Base-by-base conservation (phyloP, 2,888 invertebrate species). In the Athalia rosae region DNA sequence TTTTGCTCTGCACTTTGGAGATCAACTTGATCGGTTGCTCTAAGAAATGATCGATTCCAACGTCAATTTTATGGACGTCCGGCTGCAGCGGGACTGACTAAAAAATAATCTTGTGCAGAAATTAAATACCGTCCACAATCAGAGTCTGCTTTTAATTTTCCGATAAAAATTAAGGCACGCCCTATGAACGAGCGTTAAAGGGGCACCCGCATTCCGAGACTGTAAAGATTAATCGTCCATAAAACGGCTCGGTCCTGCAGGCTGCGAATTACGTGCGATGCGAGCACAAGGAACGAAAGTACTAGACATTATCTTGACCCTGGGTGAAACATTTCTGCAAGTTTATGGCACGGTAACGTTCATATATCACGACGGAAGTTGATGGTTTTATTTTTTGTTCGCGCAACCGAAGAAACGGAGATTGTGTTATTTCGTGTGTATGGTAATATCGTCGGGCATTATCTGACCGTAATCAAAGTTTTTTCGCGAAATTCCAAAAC, bases 201-300 rank as follows among this genome's bases (percentile, higher is more conserved):
- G 61, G 50, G 69, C 59, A 69, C 77, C 77, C 77, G 77, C 77
- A 77, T 77, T 71, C 67, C 59, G 59, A 66, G 59, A 56, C 61
- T 59, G 67, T 77, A 71, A 71, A 77, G 71, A 77, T 77, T 71
- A 77, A 77, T 77, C 61, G 77, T 56, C 77, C 61, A 69, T 71
- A 77, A 71, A 77, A 66, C 62, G 28, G 58, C n/a, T 58, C 15
- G 48, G 67, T 77, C 77, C 50, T 77, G 53, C 50, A 67, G 41
- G 50, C 56, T 77, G 69, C 58, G 56, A 77, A 77, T 77, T 71
- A 69, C 66, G 45, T 47, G 77, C 48, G 77, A 77, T 43, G 28
- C 67, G 67, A 45, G 43, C 58, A 45, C 53, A 48, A 41, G 41
- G 67, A 50, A 67, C 45, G 50, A 41, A 67, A 67, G 53, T 48